phyloP scores from a whole-genome alignment of 1,140 invertebrate species.

The Pseudomyrmex cubaensis region DNA sequence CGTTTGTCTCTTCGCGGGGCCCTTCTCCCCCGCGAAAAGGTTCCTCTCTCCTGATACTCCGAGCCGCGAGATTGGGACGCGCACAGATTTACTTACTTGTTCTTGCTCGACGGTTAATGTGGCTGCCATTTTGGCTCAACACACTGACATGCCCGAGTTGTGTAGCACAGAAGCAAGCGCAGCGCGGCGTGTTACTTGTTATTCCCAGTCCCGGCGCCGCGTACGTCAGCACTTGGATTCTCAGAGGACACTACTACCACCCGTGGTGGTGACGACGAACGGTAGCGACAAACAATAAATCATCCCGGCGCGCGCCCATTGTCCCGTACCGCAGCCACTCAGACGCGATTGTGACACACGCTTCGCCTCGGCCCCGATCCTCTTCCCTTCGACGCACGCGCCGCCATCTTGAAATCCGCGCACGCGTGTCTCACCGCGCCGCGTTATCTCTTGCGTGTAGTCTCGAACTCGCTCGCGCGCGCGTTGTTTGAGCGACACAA shows the following conservation, averaged over 20 bases:
- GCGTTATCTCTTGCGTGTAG: neutral
- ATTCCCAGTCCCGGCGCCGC: conserved; percentile 37
- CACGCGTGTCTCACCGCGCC: neutral
- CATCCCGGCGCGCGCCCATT: conserved; percentile 55
- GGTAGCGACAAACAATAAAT: conserved; percentile 31
- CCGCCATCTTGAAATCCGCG: conserved; percentile 63
- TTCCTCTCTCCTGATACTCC: too few species aligned
- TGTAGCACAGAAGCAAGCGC: conserved; percentile 25
- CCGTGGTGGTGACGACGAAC: neutral
- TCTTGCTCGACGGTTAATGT: conserved; percentile 89
- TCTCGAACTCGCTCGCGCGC: too few species aligned
- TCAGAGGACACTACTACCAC: conserved; percentile 2
- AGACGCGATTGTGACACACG: conserved; percentile 48
- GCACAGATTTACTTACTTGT: conserved; percentile 86
- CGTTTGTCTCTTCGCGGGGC: too few species aligned
- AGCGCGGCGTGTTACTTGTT: neutral
- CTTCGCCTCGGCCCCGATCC: conserved; percentile 60
- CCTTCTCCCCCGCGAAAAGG: too few species aligned
- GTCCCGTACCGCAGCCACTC: conserved; percentile 47
- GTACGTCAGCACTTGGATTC: conserved; percentile 6
- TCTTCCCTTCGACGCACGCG: conserved; percentile 57
- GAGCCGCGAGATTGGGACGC: neutral
- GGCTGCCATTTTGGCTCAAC: conserved; percentile 87
- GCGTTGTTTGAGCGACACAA: too few species aligned
- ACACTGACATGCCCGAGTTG: conserved; percentile 59